phyloP scores from a whole-genome alignment of 2,113 vertebrate genomes.

The Trichechus manatus region DNA sequence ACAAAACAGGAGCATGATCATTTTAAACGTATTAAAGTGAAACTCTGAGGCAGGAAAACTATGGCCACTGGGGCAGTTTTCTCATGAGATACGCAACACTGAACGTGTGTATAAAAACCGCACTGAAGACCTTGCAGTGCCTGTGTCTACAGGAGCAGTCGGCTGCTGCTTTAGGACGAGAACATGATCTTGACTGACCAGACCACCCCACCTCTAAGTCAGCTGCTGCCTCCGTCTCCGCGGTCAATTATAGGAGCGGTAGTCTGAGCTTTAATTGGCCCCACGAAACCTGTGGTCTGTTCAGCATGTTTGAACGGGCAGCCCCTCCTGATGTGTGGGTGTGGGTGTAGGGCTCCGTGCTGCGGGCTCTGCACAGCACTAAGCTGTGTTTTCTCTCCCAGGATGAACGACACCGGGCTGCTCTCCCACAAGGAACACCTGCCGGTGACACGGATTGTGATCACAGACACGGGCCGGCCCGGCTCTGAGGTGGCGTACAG shows the following conservation, averaged over 20 bases:
- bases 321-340: too few relatives aligned
- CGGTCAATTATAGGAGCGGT: not conserved
- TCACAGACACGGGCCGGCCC: slow-evolving; percentile 89
- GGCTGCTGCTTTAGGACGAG: not conserved
- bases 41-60: not conserved
- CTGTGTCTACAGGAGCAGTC: not conserved
- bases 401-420: slow-evolving; percentile 91
- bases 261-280: not conserved
- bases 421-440: slow-evolving; percentile 93
- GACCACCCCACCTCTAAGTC: not conserved
- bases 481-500: slow-evolving; percentile 91
- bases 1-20: not conserved
- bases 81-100: not conserved
- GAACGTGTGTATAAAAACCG: too few relatives aligned
- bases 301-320: not conserved
- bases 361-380: not conserved
- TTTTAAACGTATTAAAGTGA: not conserved
- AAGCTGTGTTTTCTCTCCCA: slow-evolving; percentile 79
- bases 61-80: not conserved
- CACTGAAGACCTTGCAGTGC: too few relatives aligned
- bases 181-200: not conserved
- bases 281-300: too few relatives aligned
- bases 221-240: not conserved
- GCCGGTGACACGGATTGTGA: slow-evolving; percentile 90
- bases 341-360: too few relatives aligned